These are phyloP conservation scores for Cremastinae sp. DNA, from an alignment of 2,888 invertebrate genomes.

Conservation along the genomic window DNA sequence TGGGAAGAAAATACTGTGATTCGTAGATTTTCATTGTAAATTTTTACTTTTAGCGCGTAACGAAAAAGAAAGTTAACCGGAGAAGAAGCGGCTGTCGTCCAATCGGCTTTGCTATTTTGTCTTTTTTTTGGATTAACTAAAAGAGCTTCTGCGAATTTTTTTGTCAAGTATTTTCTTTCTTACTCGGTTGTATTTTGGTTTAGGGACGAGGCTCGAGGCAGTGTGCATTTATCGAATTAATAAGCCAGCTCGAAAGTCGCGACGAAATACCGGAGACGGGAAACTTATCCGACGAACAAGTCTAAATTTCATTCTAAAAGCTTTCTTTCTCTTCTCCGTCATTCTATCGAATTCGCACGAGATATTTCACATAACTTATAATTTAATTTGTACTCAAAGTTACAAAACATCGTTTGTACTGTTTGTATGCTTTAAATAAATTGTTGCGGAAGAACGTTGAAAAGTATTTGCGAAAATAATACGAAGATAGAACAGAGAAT, in stretches of 20 bases:
- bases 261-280: slow-evolving; percentile 15
- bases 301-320: slow-evolving; percentile 5
- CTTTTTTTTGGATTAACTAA: slow-evolving; percentile 43
- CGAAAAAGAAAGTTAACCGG: slow-evolving; percentile 2
- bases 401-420: slow-evolving; percentile 79
- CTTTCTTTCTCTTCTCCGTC: slow-evolving; percentile 11
- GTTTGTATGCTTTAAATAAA: slow-evolving; percentile 81
- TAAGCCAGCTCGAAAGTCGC: slow-evolving; percentile 46
- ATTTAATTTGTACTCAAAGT: slow-evolving; percentile 78
- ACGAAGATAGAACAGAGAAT: background rate
- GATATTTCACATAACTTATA: slow-evolving; percentile 64
- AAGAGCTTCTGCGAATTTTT: slow-evolving; percentile 24
- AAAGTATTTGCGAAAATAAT: slow-evolving; percentile 32
- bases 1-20: slow-evolving; percentile 34
- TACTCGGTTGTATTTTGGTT: slow-evolving; percentile 19
- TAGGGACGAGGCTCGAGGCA: slow-evolving; percentile 25
- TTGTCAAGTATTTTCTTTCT: slow-evolving; percentile 16
- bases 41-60: slow-evolving; percentile 11
- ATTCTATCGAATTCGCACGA: slow-evolving; percentile 49
- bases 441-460: slow-evolving; percentile 73
- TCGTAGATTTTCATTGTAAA: slow-evolving; percentile 31
- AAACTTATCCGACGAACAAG: background rate
- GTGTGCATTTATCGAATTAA: slow-evolving; percentile 55
- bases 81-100: slow-evolving; percentile 26
- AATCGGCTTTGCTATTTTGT: slow-evolving; percentile 12